phyloP scores from a whole-genome alignment of 1,140 invertebrate genomes.

The Diploscapter pachys region DNA sequence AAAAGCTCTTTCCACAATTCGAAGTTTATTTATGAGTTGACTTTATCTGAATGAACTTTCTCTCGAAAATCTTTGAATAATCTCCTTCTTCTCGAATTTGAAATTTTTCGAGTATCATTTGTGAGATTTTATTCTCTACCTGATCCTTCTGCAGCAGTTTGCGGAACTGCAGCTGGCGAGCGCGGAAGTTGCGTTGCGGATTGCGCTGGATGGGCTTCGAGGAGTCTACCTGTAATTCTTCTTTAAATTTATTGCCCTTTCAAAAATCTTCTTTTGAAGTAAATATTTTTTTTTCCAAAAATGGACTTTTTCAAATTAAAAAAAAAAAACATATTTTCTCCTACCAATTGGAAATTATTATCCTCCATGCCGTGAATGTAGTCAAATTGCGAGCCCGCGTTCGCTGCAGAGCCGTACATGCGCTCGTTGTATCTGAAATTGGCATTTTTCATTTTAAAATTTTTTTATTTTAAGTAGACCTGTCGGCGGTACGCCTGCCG shows the following conservation, averaged over 20 bases:
- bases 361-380: slow-evolving; percentile 58
- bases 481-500: slow-evolving; percentile 41
- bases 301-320: background rate
- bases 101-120: no score
- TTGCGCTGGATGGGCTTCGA: slow-evolving; percentile 32
- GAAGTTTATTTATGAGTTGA: no score
- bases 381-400: slow-evolving; percentile 55
- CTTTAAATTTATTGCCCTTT: background rate
- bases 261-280: background rate
- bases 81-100: no score
- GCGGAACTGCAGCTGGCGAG: slow-evolving; percentile 29
- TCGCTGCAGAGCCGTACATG: slow-evolving; percentile 56
- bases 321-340: background rate
- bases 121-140: no score
- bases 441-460: slow-evolving; percentile 16
- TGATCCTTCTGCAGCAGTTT: slow-evolving; percentile 49
- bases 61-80: no score
- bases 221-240: slow-evolving; percentile 19
- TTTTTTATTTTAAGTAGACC: slow-evolving; percentile 9
- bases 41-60: no score
- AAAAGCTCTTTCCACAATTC: no score
- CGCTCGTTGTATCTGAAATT: slow-evolving; percentile 57
- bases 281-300: background rate
- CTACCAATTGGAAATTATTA: slow-evolving; percentile 57
- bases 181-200: slow-evolving; percentile 37